Conservation (phyloP, 2,113 vertebrate species). For the Zeus faber region DNA sequence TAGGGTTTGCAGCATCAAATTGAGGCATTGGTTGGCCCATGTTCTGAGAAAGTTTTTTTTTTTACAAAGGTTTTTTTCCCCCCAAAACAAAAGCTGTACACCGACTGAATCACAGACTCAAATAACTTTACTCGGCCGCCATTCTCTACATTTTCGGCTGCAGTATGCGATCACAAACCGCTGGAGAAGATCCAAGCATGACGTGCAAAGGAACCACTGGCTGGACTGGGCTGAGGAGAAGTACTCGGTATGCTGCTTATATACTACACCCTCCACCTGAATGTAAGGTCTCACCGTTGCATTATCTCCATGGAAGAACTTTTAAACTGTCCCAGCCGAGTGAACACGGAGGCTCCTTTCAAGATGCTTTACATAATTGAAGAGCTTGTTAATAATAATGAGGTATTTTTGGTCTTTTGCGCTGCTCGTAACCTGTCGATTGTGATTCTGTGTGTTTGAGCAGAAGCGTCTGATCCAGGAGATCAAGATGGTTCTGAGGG, state of each 20-base stretch:
- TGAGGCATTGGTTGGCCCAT: too few species aligned
- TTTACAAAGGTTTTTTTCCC: too few species aligned
- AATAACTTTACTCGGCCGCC: too few species aligned
- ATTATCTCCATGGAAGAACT: background rate
- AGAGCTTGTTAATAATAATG: too few species aligned
- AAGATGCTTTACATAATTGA: too few species aligned
- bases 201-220: slow-evolving; percentile 85
- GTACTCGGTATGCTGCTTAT: slow-evolving; percentile 77
- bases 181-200: slow-evolving; percentile 70
- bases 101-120: background rate
- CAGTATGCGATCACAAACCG: slow-evolving; percentile 90
- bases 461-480: slow-evolving; percentile 89
- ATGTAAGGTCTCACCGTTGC: too few species aligned
- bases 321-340: too few species aligned
- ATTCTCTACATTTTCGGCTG: slow-evolving; percentile 6
- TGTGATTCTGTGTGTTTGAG: slow-evolving; percentile 13
- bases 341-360: too few species aligned
- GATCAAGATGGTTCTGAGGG: slow-evolving; percentile 88
- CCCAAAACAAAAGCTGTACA: background rate
- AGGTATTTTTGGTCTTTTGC: too few species aligned
- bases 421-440: background rate
- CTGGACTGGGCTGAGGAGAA: slow-evolving; percentile 94
- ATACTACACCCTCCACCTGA: background rate
- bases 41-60: too few species aligned
- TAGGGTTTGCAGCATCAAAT: too few species aligned